These are phyloP conservation scores for Thymelicus sylvestris DNA, from an alignment of 2,888 invertebrate genomes.

Conservation along the genomic window DNA sequence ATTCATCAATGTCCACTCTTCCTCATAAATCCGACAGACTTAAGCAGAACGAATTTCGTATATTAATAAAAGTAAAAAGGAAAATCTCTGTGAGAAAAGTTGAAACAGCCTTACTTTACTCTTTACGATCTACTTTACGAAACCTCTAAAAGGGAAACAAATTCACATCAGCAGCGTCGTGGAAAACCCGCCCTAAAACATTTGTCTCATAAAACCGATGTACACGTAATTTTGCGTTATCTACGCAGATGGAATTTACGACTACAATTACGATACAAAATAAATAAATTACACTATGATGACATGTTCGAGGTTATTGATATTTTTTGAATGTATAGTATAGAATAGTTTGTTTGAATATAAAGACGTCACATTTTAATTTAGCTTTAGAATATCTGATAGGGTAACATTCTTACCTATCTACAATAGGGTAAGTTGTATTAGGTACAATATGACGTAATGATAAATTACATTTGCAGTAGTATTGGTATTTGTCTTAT, in stretches of 20 bases:
- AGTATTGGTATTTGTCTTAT: too few relatives aligned
- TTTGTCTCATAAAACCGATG: constrained; percentile 9
- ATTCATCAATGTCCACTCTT: constrained; percentile 8
- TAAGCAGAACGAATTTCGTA: constrained; percentile 13
- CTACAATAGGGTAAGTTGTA: too few relatives aligned
- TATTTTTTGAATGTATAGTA: not conserved
- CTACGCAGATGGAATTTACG: constrained; percentile 9
- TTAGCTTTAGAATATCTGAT: too few relatives aligned
- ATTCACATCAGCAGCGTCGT: constrained; percentile 19
- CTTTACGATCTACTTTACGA: constrained; percentile 25
- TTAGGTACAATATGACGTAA: too few relatives aligned
- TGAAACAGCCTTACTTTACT: constrained; percentile 19
- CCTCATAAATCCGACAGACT: constrained; percentile 1
- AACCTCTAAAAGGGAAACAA: constrained; percentile 26
- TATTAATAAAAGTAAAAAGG: constrained; percentile 28
- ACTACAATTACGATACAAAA: constrained; percentile 20
- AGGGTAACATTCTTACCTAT: too few relatives aligned
- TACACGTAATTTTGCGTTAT: constrained; percentile 8
- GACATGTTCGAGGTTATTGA: not conserved
- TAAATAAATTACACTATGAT: not conserved
- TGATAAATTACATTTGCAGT: too few relatives aligned
- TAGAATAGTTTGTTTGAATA: not conserved
- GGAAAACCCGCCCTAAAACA: constrained; percentile 17
- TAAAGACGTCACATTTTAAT: too few relatives aligned
- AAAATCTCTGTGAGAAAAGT: constrained; percentile 17